These are phyloP conservation scores for human DNA, from an alignment of 2,113 vertebrate species.

Conservation along the genomic window GRCh38 chr18:59463501-59464000, in stretches of 20 bases:
- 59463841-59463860: background rate
- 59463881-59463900: background rate
- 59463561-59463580: background rate
- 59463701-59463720: rapidly evolving
- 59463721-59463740: no score
- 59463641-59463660: background rate
- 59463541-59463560: background rate
- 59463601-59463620: background rate
- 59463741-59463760: background rate
- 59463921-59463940: background rate
- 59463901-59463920: background rate
- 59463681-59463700: background rate
- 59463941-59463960: background rate
- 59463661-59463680: rapidly evolving
- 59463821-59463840: background rate
- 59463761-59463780: no score
- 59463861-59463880: background rate
- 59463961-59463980: background rate
- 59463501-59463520: background rate
- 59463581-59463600: background rate
- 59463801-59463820: rapidly evolving
- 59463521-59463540: background rate
- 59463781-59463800: background rate
- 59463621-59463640: rapidly evolving
- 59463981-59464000: rapidly evolving